These are phyloP conservation scores for Taeniopygia guttata DNA, from an alignment of 2,797 vertebrate genomes.

Conservation along the genomic window DNA sequence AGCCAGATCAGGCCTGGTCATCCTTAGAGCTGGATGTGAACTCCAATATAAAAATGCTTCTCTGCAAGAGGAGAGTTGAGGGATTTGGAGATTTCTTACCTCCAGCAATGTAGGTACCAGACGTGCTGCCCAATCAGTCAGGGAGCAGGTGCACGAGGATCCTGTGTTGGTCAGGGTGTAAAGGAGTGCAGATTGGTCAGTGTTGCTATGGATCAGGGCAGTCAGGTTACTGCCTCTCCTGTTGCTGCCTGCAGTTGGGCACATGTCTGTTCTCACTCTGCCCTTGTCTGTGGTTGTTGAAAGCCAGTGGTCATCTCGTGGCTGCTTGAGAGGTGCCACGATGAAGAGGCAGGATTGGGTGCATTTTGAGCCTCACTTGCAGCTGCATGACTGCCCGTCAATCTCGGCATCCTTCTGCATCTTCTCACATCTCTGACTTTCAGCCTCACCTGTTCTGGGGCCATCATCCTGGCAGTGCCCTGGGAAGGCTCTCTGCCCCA, in stretches of 20 bases:
- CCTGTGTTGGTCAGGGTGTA: neutral
- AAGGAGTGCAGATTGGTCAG: neutral
- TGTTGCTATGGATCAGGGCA: neutral
- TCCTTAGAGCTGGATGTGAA: neutral
- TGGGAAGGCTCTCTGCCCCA: neutral
- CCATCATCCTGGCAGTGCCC: accelerated
- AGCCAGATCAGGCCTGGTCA: conserved; percentile 9
- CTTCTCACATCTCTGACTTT: neutral
- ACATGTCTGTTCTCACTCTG: neutral
- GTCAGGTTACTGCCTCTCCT: neutral
- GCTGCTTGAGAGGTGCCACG: neutral
- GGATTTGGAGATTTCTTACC: neutral
- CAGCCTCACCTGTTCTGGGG: neutral
- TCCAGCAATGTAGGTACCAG: neutral
- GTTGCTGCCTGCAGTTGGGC: neutral
- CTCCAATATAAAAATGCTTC: neutral
- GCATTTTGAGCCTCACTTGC: neutral
- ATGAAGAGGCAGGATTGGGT: neutral
- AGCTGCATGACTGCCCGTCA: neutral
- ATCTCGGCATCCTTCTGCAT: neutral
- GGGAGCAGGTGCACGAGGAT: neutral
- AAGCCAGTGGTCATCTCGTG: neutral
- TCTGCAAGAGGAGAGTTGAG: neutral
- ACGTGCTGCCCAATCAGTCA: neutral
- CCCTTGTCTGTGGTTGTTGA: neutral